Percentiles rank a stretch among this genome's conserved stretches.
Evolutionary conservation across 2,113 vertebrate genomes (phyloP).

Genomic region (Theristicus caerulescens): DNA sequence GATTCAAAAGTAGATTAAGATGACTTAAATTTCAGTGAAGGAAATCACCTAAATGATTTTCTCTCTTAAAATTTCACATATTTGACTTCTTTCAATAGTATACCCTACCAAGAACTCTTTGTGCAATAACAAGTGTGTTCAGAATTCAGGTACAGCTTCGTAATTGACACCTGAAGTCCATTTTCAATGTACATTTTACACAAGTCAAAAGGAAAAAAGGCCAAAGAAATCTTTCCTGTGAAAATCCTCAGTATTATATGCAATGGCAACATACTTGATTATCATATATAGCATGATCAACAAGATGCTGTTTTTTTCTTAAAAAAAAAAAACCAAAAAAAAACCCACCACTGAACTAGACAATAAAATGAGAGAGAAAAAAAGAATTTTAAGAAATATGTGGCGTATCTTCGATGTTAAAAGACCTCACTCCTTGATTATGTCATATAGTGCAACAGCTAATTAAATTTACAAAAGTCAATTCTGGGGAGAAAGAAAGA

Average conservation of each 20-base stretch:
- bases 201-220: not conserved
- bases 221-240: not conserved
- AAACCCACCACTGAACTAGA: not conserved
- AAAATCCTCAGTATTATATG: not conserved
- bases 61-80: not conserved
- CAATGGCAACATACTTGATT: not conserved
- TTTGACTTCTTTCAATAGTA: not conserved
- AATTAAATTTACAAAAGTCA: not conserved
- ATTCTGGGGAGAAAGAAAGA: not conserved
- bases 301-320: too few species aligned
- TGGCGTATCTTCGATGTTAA: not conserved
- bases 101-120: not conserved
- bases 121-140: not conserved
- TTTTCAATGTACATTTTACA: not conserved
- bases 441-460: too few species aligned
- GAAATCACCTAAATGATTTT: not conserved
- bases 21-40: not conserved
- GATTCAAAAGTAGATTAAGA: not conserved
- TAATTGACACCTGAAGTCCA: not conserved
- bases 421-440: not conserved
- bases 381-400: not conserved
- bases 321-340: not conserved
- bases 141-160: not conserved
- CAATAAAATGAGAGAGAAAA: not conserved
- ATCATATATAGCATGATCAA: not conserved